Evolutionary conservation across 35 echinoderm and acorn worm genomes (phyloP).

Genomic region (Acanthaster planci): DNA sequence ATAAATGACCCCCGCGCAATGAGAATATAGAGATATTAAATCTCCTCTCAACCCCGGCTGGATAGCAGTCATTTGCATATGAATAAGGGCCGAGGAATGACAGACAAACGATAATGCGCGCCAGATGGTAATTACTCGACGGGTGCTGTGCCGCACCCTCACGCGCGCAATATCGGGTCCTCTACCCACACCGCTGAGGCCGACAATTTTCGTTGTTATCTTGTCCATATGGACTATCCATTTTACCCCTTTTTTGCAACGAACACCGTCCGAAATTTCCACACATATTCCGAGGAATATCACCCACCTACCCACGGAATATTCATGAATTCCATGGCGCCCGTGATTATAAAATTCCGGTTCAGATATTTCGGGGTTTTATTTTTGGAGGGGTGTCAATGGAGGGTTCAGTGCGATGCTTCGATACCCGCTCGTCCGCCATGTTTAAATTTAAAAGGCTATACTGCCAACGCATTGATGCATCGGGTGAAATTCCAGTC

Average conservation of each 20-base stretch:
- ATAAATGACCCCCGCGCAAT: slow-evolving; percentile 26
- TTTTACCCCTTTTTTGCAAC: neutral
- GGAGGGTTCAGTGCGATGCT: neutral
- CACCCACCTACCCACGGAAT: neutral
- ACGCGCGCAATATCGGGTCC: slow-evolving; percentile 15
- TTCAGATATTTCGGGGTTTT: slow-evolving; percentile 19
- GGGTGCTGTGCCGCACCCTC: slow-evolving; percentile 42
- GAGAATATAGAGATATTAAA: neutral
- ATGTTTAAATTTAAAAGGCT: slow-evolving; percentile 28
- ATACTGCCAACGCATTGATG: neutral
- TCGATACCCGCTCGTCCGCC: neutral
- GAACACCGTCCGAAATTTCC: neutral
- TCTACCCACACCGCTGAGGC: slow-evolving; percentile 4
- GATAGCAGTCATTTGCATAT: slow-evolving; percentile 34
- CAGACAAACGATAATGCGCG: slow-evolving; percentile 30
- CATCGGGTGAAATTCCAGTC: neutral
- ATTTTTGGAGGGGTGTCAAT: neutral
- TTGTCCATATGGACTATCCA: slow-evolving; percentile 21
- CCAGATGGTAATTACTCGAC: slow-evolving; percentile 33
- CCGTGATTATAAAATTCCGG: neutral
- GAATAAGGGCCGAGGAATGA: slow-evolving; percentile 28
- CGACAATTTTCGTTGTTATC: neutral
- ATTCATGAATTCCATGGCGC: neutral
- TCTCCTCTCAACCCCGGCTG: slow-evolving; percentile 3
- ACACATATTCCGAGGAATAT: neutral